A percentile compares a stretch with the other conserved stretches of the same genome.
Conservation (phyloP, 2,113 vertebrate genomes). For the Zosterops japonicus region DNA sequence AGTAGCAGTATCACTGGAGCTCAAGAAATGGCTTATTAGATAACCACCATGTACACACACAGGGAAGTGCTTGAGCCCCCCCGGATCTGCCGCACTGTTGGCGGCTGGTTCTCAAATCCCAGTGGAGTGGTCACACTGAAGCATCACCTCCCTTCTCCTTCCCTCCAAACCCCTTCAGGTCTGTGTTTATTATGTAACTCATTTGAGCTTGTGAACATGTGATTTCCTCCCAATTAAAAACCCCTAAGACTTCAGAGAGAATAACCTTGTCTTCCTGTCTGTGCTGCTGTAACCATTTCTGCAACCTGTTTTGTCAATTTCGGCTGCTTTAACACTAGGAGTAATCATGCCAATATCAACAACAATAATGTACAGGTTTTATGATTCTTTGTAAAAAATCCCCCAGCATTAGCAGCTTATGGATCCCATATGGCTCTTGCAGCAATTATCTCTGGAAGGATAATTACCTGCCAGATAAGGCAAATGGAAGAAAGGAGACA, state of each 20-base stretch:
- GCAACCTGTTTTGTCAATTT: neutral
- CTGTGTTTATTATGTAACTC: neutral
- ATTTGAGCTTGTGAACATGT: neutral
- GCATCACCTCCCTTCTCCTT: neutral
- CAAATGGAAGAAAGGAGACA: neutral
- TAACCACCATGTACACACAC: neutral
- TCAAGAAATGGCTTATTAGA: neutral
- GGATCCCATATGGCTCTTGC: neutral
- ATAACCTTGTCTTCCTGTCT: neutral
- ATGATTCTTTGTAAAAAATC: neutral
- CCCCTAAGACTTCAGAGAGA: neutral
- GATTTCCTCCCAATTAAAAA: neutral
- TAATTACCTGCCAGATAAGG: neutral
- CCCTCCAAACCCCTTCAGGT: neutral
- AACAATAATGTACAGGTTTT: neutral
- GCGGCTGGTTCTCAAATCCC: neutral
- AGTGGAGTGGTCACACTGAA: neutral
- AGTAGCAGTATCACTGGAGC: neutral
- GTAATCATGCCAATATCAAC: neutral
- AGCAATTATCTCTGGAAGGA: neutral
- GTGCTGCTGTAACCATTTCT: neutral
- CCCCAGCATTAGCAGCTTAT: neutral
- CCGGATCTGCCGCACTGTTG: rapidly evolving
- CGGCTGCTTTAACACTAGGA: neutral
- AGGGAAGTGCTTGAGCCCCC: neutral